phyloP scores from a whole-genome alignment of 30 jellyfish, hydroid and myxozoan species.

The Hydra vulgaris region DNA sequence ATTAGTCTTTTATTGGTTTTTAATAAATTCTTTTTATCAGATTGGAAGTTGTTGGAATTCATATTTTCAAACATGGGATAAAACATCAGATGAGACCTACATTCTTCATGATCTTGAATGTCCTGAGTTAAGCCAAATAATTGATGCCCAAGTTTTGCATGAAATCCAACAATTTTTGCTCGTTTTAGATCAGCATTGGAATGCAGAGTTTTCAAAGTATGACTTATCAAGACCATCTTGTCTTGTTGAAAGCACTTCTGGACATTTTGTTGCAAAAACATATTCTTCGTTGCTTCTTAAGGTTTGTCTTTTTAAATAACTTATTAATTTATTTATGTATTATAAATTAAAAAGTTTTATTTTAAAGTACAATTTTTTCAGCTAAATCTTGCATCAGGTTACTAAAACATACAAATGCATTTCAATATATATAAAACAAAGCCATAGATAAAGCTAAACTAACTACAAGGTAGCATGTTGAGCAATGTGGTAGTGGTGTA shows the following conservation, averaged over 20 bases:
- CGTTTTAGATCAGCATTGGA: constrained; percentile 43
- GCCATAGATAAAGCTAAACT: no score
- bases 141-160: constrained; percentile 23
- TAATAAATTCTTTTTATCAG: constrained; percentile 1
- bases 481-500: no score
- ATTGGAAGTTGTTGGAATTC: constrained; percentile 11
- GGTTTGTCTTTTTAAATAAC: neutral
- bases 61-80: constrained; percentile 35
- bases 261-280: constrained; percentile 19
- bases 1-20: no score
- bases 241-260: constrained; percentile 33
- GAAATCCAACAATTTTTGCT: constrained; percentile 27
- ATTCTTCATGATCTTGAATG: constrained; percentile 38
- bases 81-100: constrained; percentile 35
- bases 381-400: no score
- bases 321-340: no score
- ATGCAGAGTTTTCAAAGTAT: constrained; percentile 4
- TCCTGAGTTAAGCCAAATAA: constrained; percentile 43
- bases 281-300: constrained; percentile 18
- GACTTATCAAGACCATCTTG: constrained; percentile 22
- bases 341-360: no score
- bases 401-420: no score
- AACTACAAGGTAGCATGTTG: no score
- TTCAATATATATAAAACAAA: no score
- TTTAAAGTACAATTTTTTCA: no score